Evolutionary conservation across 2,888 invertebrate genomes (phyloP), one percentile per base, ranked within the genome.

Genomic region (Epirrhoe tristata): DNA sequence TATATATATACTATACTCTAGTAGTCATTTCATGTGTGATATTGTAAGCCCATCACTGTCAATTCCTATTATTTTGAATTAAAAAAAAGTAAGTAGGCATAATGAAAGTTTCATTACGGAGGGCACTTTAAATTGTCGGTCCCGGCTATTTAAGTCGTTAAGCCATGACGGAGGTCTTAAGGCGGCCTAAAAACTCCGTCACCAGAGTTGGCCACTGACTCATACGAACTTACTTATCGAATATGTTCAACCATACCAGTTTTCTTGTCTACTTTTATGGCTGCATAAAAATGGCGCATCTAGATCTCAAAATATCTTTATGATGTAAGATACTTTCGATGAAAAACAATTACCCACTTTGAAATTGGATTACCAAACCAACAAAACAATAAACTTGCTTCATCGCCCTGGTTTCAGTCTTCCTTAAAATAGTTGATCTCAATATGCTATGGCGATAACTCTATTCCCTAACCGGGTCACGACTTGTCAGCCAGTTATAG

Each of bases 401-500:
- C 66, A 73, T 43, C 52, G 66, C 31, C 59, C 62, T 52, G 53
- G 52, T 68, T 65, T 53, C 51, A 48, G 55, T 53, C 53, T 62
- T 48, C 43, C 66, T 68, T 24, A 57, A 71, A 68, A 70, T 68
- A 72, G 69, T 66, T 68, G 67, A 67, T 16, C 71, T 68, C 67
- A 68, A 68, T 71, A 69, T 31, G 12, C 12, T 12, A 50, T 36
- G 51, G 31, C 48, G 62, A 57, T 64, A 65, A 60, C 51, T 58
- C 53, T 65, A 24, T 24, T 67, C 60, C 17, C 55, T 8, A 65
- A 63, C 14, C 58, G 12, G 55, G 71, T 66, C 71, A 71, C 5
- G 66, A 36, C 64, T 59, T 62, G 43, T 60, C 50, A 24, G n/a
- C 58, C 14, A 67, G 68, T 54, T 48, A 48, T 53, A 59, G 34